A percentile compares a stretch with the other conserved stretches of the same genome.
Conservation (phyloP, 2,113 vertebrate genomes). For the Perognathus longimembris region DNA sequence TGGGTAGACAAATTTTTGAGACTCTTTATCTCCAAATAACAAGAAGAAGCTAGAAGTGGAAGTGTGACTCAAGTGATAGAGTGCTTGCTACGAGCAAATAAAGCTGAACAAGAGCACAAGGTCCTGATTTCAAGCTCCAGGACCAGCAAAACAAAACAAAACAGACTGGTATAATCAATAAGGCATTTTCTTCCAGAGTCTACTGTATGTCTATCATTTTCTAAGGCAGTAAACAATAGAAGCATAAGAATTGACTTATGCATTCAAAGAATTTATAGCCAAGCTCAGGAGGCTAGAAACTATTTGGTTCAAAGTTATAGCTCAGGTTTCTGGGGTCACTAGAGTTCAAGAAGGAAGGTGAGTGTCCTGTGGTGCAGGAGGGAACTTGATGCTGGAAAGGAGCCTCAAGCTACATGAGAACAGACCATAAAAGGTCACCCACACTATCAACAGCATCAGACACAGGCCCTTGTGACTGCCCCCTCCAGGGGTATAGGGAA, state of each 20-base stretch:
- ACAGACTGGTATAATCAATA: background rate
- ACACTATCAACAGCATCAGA: background rate
- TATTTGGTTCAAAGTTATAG: background rate
- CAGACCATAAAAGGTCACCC: background rate
- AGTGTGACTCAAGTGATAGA: no score
- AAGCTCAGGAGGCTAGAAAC: background rate
- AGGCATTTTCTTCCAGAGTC: conserved; percentile 1
- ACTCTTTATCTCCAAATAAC: no score
- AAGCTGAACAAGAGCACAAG: no score
- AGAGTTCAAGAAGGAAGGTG: background rate
- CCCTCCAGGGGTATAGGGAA: background rate
- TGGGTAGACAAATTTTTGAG: no score
- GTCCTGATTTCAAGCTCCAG: no score
- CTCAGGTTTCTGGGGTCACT: background rate
- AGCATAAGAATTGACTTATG: background rate
- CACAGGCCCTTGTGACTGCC: background rate
- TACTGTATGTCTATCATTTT: background rate
- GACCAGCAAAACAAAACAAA: no score
- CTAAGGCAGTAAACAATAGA: background rate
- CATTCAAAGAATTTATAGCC: background rate
- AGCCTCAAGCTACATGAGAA: fast-evolving
- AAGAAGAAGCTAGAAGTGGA: no score
- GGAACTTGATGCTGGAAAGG: background rate
- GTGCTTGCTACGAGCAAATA: no score
- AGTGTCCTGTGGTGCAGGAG: background rate